A percentile compares a stretch with the other conserved stretches of the same genome.
phyloP scores from a whole-genome alignment of 1,140 invertebrate genomes.

The Zaprionus africanus region DNA sequence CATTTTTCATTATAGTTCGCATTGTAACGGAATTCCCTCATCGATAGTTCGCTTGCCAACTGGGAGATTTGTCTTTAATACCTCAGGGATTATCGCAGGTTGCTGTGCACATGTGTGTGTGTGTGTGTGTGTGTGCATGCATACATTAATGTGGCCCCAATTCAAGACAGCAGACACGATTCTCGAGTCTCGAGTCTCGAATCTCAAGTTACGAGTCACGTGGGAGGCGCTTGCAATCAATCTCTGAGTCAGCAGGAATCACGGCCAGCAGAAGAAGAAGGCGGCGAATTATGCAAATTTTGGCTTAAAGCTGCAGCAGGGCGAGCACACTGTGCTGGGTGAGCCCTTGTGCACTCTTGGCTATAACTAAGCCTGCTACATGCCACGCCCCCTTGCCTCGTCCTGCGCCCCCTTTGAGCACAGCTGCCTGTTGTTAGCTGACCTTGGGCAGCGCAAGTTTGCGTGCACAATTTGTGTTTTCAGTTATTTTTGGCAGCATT shows the following conservation, averaged over 20 bases:
- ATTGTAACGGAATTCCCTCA: no score
- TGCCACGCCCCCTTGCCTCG: background rate
- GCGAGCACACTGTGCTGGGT: background rate
- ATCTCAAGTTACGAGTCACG: conserved; percentile 7
- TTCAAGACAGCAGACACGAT: background rate
- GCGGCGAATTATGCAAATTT: conserved; percentile 47
- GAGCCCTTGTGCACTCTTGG: background rate
- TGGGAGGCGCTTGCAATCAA: conserved; percentile 44
- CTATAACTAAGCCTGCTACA: background rate
- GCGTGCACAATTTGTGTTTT: conserved; percentile 66
- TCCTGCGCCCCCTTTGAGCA: background rate
- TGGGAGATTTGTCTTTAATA: no score
- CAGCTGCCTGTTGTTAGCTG: conserved; percentile 29
- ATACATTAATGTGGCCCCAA: no score
- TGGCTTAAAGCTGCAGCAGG: conserved; percentile 29
- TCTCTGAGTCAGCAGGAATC: conserved; percentile 35
- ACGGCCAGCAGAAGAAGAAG: conserved; percentile 13
- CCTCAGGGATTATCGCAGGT: no score
- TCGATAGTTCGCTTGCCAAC: no score
- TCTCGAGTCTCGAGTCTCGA: background rate
- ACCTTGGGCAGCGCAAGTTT: conserved; percentile 53
- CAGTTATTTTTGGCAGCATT: conserved; percentile 67
- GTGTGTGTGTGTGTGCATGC: no score
- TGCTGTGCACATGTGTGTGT: no score
- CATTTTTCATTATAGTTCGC: no score